Base-by-base conservation (phyloP, 1,140 invertebrate genomes). In the Euborellia annulipes region DNA sequence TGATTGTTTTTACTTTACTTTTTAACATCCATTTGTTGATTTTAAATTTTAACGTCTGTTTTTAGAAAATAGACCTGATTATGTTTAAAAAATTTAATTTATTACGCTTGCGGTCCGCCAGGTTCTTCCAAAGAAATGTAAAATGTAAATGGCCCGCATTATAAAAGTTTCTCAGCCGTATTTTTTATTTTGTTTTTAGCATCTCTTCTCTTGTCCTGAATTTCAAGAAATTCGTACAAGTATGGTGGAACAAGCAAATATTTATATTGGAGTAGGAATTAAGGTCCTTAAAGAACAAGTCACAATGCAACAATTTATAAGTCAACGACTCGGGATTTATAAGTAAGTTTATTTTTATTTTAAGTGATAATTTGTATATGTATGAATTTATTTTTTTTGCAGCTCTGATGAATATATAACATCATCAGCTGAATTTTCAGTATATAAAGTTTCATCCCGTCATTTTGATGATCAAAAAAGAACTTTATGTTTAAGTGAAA, bases 401-500 rank as follows among this genome's bases (percentile, higher is more conserved):
- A 88, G 84, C 56, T 73, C 72, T 9, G 89, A 93, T 62, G 81
- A 88, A 55, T 78, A 85, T 58, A 77, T 91, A 55, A 95, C 90
- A 13, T 93, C 90, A 16, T 73, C 94, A 16, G 82, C 80, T 19
- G 91, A 95, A 65, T 96, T 96, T 63, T 75, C 73, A 50, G 88
- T 97, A 3, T 83, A 93, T 56, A 96, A 96, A 68, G 71, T 83
- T 46, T 76, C 76, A 48, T 76, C 76, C 11, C 63, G 71, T 6
- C 70, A 87, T 38, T 82, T 91, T 62, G 70, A 87, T 54, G 76
- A 79, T 3, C 79, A 89, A 22, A 70, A 85, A 51, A 71, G 93
- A 48, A 86, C 86, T 2, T 69, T 99, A n/a, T 97, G 93, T 60
- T 68, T 99, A 0, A 92, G 90, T 0, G 94, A 98, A 63, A 84